A percentile compares a stretch with the other conserved stretches of the same genome.
These are phyloP conservation scores for Otus sunia DNA, from an alignment of 2,113 vertebrate species.

Conservation along the genomic window DNA sequence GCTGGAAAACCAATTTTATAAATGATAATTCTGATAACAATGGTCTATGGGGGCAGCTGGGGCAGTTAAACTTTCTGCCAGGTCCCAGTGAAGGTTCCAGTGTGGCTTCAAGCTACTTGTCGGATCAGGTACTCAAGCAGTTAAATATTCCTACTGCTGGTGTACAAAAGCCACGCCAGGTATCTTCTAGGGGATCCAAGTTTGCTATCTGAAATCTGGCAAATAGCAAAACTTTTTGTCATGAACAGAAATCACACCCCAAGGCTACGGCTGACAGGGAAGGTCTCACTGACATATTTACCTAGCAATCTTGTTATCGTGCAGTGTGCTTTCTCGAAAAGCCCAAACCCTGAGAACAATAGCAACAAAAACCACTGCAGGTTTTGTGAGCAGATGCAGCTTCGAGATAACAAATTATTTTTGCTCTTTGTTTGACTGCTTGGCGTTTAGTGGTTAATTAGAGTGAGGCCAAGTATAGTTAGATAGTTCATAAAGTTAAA, in stretches of 20 bases:
- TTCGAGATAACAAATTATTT: background rate
- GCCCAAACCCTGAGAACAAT: background rate
- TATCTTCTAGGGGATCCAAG: conserved; percentile 22
- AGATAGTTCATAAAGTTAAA: background rate
- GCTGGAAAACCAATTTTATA: background rate
- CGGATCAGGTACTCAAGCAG: background rate
- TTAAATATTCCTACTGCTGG: conserved; percentile 7
- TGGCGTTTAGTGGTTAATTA: background rate
- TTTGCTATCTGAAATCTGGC: conserved; percentile 27
- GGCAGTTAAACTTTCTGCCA: background rate
- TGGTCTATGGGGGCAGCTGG: rapidly evolving
- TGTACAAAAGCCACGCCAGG: background rate
- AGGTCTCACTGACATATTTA: conserved; percentile 14
- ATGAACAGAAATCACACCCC: background rate
- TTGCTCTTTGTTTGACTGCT: background rate
- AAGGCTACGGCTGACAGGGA: background rate
- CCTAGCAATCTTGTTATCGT: background rate
- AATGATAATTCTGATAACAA: rapidly evolving
- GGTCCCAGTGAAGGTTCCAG: background rate
- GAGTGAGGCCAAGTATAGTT: background rate
- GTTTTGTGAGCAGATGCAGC: conserved; percentile 32
- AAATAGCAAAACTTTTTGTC: conserved; percentile 10
- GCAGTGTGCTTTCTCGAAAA: background rate
- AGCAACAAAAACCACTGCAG: background rate
- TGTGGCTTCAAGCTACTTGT: background rate